Conservation (phyloP, 2,888 invertebrate species). For the Odontocerum albicorne region DNA sequence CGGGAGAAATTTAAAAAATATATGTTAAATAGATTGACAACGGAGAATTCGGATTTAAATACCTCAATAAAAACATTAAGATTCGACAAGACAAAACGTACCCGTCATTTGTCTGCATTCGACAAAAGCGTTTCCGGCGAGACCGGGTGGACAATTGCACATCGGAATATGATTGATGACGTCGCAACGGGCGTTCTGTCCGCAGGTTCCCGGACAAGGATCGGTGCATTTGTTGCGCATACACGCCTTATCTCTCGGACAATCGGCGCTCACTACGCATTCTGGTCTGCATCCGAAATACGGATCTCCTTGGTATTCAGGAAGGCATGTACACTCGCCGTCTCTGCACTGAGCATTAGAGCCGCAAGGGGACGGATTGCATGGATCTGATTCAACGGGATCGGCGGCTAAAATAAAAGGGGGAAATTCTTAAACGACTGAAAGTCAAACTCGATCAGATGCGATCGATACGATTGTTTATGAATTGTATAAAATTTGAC, state of each 20-base stretch:
- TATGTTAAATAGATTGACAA: neutral
- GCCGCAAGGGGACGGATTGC: constrained; percentile 69
- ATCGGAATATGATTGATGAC: constrained; percentile 80
- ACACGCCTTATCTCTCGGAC: constrained; percentile 70
- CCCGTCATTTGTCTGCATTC: constrained; percentile 61
- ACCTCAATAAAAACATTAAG: neutral
- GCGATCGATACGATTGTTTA: neutral
- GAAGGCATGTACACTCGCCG: constrained; percentile 70
- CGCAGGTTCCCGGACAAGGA: constrained; percentile 70
- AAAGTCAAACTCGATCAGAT: neutral
- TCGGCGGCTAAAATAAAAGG: constrained; percentile 44
- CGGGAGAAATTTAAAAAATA: neutral
- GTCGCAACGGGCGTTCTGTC: constrained; percentile 70
- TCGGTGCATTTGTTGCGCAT: constrained; percentile 69
- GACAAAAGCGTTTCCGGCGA: constrained; percentile 73
- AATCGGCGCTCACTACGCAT: constrained; percentile 72
- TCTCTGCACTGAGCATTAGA: constrained; percentile 70
- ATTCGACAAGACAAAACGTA: constrained; percentile 44
- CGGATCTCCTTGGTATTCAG: constrained; percentile 77
- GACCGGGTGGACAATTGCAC: constrained; percentile 71
- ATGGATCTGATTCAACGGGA: constrained; percentile 55
- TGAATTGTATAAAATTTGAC: no score
- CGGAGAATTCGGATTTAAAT: neutral
- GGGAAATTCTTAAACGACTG: neutral
- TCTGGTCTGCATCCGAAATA: constrained; percentile 76